phyloP scores from a whole-genome alignment of 2,888 invertebrate genomes.

The Entomobrya proxima region DNA sequence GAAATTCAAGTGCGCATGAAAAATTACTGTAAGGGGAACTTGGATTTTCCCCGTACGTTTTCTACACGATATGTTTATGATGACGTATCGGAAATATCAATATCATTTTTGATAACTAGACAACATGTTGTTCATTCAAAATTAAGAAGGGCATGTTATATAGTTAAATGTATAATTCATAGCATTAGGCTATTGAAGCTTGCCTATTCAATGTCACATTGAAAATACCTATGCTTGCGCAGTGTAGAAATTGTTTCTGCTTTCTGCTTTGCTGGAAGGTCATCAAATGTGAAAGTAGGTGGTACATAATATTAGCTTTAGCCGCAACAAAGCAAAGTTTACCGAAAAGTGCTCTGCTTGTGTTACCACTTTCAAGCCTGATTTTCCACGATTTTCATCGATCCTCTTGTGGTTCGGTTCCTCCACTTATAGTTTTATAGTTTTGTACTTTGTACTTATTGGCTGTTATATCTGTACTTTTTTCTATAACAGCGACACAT shows the following conservation, averaged over 20 bases:
- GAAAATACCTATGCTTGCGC: slow-evolving; percentile 6
- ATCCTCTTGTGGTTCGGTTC: background rate
- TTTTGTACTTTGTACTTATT: no score
- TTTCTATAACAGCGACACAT: no score
- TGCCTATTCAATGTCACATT: slow-evolving; percentile 46
- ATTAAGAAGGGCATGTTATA: no score
- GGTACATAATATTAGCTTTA: background rate
- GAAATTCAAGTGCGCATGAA: no score
- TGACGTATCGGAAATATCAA: no score
- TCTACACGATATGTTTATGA: no score
- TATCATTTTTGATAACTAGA: no score
- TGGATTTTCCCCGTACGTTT: no score
- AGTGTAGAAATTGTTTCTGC: background rate
- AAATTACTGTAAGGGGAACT: no score
- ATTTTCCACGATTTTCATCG: background rate
- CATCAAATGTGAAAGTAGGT: background rate
- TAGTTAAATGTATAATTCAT: background rate
- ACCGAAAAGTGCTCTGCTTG: background rate
- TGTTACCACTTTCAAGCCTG: background rate
- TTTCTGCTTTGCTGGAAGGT: slow-evolving; percentile 45
- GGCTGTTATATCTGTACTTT: no score
- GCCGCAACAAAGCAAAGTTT: background rate
- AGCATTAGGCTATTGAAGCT: background rate
- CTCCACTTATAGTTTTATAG: background rate
- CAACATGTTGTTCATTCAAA: no score